Base-by-base conservation (phyloP, 30 jellyfish, hydroid and myxozoan genomes). In the Aurelia aurita complex sp. Pacific region DNA sequence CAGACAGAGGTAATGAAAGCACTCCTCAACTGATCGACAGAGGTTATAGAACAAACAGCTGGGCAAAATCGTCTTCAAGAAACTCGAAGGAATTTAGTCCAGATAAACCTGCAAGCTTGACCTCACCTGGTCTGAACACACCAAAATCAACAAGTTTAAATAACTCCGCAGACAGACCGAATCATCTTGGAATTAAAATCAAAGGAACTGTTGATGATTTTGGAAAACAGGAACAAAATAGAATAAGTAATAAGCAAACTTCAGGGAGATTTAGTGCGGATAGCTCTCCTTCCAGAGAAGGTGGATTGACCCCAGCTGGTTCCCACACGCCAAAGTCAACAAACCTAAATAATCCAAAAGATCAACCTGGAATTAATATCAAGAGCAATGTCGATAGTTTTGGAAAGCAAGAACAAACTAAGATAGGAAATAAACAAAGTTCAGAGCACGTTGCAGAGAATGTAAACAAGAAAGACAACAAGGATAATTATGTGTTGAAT, bases 11-110 rank as follows among this genome's bases (percentile, higher is more conserved):
- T 6, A 61, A 15, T 46, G 57, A 46, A 46, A 7, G 8, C 14
- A 46, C 57, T 9, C 15, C 57, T 46, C 57, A 4, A 9, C 13
- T 35, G 32, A n/a, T 23, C 32, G 72, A 18, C 59, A n/a, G 69
- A 12, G 42, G 46, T 42, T 10, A 46, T 42, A 79, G 60, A 18
- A 73, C 89, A 11, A 64, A 65, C 89, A 79, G 89, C 89, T 79
- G 89, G 67, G 43, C 74, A 43, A 38, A 19, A 43, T 46, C 54
- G 5, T 50, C 67, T 64, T 43, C 13, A 13, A 82, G 70, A 46
- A 18, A 71, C 46, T 51, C 89, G 18, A 52, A 64, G 63, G 80
- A 23, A 65, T 51, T 9, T 12, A 65, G 71, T 18, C 52, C 62
- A 1, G 80, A 60, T 36, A 79, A 64, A 70, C 59, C 13, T 13